Evolutionary conservation across 2,113 vertebrate genomes (phyloP).

Genomic region (Beaufortia kweichowensis): DNA sequence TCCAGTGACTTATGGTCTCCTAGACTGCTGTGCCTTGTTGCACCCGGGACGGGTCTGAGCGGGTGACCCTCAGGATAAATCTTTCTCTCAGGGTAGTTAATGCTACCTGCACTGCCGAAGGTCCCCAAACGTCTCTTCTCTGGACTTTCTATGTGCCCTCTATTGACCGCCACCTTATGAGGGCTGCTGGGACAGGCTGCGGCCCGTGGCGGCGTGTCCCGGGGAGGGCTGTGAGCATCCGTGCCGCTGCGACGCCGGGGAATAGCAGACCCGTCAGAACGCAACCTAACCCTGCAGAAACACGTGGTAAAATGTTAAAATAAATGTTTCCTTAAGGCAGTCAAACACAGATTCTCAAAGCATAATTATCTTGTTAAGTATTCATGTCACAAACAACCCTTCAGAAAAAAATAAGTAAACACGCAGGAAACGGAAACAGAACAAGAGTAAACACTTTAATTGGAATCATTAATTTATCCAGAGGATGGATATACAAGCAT

Average conservation of each 20-base stretch:
- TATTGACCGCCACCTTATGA: conserved; percentile 85
- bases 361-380: neutral
- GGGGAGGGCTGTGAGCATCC: conserved; percentile 90
- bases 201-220: conserved; percentile 93
- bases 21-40: conserved; percentile 95
- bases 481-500: neutral
- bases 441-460: neutral
- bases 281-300: conserved; percentile 84
- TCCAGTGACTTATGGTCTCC: conserved; percentile 97
- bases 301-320: conserved; percentile 14
- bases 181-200: conserved; percentile 96
- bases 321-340: neutral
- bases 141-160: conserved; percentile 88
- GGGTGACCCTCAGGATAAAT: conserved; percentile 85
- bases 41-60: conserved; percentile 81
- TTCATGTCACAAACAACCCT: conserved; percentile 11
- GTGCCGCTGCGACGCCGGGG: conserved; percentile 86
- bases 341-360: neutral
- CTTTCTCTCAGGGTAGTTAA: conserved; percentile 93
- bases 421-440: neutral
- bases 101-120: conserved; percentile 93
- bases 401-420: neutral
- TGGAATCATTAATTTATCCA: neutral
- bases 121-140: conserved; percentile 93
- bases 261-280: conserved; percentile 91